Base-by-base conservation (phyloP, 2,113 vertebrate species). In the Amblyopsis rosae region DNA sequence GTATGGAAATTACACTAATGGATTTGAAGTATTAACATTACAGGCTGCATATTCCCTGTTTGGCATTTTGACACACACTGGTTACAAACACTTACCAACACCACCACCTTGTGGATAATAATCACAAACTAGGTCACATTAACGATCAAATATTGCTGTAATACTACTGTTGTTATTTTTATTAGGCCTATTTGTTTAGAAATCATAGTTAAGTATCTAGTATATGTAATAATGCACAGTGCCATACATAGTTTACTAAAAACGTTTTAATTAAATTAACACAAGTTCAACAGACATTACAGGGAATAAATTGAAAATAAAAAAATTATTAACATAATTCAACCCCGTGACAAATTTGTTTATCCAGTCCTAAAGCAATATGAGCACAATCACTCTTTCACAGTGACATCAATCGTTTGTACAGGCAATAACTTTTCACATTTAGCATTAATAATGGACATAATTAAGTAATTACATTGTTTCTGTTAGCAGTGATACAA, bases 31-130 rank as follows among this genome's bases (percentile, higher is more conserved):
- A 8, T 6, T 41, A 1, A 41, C 35, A 41, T 6, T 41, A 6
- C 7, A 41, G 4, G 35, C 35, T 8, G 1, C 35, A 41, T 8
- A 41, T 41, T 50, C 9, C 6, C 10, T 50, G 49, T 13, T 62
- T 33, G 3, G 1, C 32, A 3, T 11, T 26, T n/a, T 1, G 54
- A 4, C 10, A 32, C 17, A 13, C 3, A 13, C 49, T 11, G 16
- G 19, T 35, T 73, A 58, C 33, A 62, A 62, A n/a, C 48, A 13
- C 11, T 13, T 15, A 75, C 33, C 54, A 69, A 53, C 55, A 51
- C 0, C 55, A 12, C 69, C 79, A 79, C 58, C 81, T 67, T 71
- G 82, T 86, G 84, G 74, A 13, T 2, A 0, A 11, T 15, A 26
- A 57, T 33, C 56, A 11, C 12, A 10, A 51, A 51, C 9, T 12